Evolutionary conservation across 2,797 vertebrate genomes (phyloP), one percentile per base, ranked within the genome.

Genomic region (Eutrigla gurnardus): DNA sequence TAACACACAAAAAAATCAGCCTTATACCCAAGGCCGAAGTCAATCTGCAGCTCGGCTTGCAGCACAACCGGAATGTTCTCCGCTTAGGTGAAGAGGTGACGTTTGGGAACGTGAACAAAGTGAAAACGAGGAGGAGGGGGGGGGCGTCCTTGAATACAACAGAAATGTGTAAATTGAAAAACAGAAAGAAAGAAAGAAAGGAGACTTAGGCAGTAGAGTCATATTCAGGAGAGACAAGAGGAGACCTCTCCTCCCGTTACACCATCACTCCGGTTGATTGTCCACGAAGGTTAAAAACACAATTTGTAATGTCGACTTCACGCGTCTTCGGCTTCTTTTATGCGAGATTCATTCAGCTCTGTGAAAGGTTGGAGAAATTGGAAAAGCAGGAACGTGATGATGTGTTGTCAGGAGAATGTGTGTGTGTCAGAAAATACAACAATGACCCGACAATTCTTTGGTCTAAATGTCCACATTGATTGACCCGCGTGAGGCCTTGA

Each of bases 71-170:
- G 65, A 70, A 80, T 66, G 66, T n/a, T 70, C 53, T 39, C 13
- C 15, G 35, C 25, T 15, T 69, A 80, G 68, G 36, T 32, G 45
- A 61, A 55, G 36, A 65, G 50, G 59, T 53, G 74, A 81, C 25
- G 25, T 25, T 25, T 63, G 54, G 36, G 65, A 70, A 89, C 75
- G 11, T 36, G 53, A 58, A 43, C 33, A 63, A 86, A 86, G 15
- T n/a, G 47, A 9, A 4, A 35, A 84, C 59, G 53, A 37, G 70
- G 75, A 46, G 11, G 50, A 17, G 57, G 39, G 18, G 7, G 36
- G 33, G 12, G 13, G 45, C 15, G 75, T 83, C 92, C 92, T 94
- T 94, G 91, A 86, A 76, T 84, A 77, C 73, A 74, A 59, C 58
- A 57, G 67, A 55, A 55, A 63, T 58, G 81, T 83, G 45, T 83